Evolutionary conservation across 1,140 invertebrate species (phyloP), one percentile per base, ranked within the genome.

Genomic region (Meloidogyne chitwoodi): DNA sequence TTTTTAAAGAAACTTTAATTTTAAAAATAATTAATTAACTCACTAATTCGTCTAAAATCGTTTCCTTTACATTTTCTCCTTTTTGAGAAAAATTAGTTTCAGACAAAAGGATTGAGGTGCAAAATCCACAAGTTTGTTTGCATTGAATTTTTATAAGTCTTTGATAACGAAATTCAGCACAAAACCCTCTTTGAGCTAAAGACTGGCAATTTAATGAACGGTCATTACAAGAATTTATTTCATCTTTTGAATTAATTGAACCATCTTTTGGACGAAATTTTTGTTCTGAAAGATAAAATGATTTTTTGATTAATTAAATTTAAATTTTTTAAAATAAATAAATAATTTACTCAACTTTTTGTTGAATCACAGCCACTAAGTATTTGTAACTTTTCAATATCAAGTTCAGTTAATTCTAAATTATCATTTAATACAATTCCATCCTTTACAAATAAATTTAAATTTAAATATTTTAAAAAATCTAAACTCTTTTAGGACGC

Each of bases 351-450:
- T 24, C 11, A 65, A 24, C 38, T 44, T 65, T 44, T 66, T 70
- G 29, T 44, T 29, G 12, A 48, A 22, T 74, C 16, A 62, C 78
- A 80, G 10, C 65, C 80, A 67, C 78, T 74, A 63, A 80, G 38
- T 56, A 72, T 79, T 26, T 74, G 69, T 65, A 80, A 65, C 29
- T 80, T 80, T 74, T 80, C 77, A 19, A 74, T 68, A 64, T 80
- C 78, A n/a, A 79, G 48, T 16, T 29, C n/a, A 2, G 77, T 80
- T 24, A 80, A 62, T 22, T 68, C 75, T n/a, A 79, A 68, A 66
- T 80, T 80, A 68, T 80, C 78, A 41, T 19, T 61, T 68, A 80
- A 72, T 27, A 63, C 0, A 34, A 80, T 26, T 8, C 70, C 71
- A 29, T 63, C 26, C 67, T 77, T 74, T 74, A 19, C 8, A 19